A percentile compares a stretch with the other conserved stretches of the same genome.
Conservation (phyloP, 35 echinoderm and acorn worm species). For the Acanthaster planci region DNA sequence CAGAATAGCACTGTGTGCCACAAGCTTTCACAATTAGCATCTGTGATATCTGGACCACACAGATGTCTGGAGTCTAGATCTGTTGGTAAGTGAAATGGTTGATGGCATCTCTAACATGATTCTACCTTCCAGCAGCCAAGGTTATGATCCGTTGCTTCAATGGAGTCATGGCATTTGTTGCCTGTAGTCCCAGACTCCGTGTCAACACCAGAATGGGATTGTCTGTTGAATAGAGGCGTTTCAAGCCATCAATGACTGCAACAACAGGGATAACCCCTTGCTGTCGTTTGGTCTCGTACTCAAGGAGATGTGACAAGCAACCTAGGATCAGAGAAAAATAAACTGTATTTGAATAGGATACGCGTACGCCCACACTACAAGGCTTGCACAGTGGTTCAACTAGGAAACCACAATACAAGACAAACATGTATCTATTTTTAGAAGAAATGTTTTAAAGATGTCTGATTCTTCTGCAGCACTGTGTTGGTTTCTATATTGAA, state of each 20-base stretch:
- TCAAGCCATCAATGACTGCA: constrained; percentile 81
- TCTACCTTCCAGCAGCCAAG: constrained; percentile 39
- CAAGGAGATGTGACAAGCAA: constrained; percentile 61
- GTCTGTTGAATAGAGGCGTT: constrained; percentile 91
- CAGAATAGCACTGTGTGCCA: too few species aligned
- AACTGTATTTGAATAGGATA: too few species aligned
- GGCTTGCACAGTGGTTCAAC: too few species aligned
- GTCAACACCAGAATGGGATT: constrained; percentile 75
- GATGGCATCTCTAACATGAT: neutral
- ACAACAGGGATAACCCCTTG: constrained; percentile 81
- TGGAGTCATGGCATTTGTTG: constrained; percentile 87
- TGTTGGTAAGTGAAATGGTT: too few species aligned
- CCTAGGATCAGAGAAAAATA: constrained; percentile 41
- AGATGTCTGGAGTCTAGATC: too few species aligned
- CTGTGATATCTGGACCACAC: too few species aligned
- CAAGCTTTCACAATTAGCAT: too few species aligned
- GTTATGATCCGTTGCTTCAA: constrained; percentile 77
- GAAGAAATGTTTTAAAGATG: too few species aligned
- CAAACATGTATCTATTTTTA: too few species aligned
- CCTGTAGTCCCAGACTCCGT: constrained; percentile 86
- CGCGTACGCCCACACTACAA: too few species aligned
- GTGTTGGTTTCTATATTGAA: too few species aligned
- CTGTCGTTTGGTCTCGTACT: constrained; percentile 87
- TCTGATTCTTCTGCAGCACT: too few species aligned
- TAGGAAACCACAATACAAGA: constrained; percentile 8